Conservation (phyloP, 2,113 vertebrate genomes). For the Taxidea taxus region DNA sequence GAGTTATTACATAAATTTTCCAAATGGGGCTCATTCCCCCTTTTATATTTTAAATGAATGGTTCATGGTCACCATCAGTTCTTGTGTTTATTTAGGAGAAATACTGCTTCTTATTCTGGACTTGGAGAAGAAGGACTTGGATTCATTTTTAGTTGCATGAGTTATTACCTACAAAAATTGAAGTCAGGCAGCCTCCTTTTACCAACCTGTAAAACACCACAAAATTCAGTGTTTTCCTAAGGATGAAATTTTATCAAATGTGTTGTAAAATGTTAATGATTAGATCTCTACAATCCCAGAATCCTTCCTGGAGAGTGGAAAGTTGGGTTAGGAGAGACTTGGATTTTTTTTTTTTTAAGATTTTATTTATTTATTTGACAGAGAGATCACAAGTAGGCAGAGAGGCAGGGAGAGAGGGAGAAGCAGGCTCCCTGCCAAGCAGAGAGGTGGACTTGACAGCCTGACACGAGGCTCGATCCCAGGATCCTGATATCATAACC, state of each 20-base stretch:
- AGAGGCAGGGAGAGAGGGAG: too few relatives aligned
- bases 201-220: neutral
- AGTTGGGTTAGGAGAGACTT: neutral
- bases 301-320: neutral
- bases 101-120: neutral
- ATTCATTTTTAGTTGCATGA: neutral
- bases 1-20: neutral
- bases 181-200: neutral
- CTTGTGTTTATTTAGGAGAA: neutral
- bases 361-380: too few relatives aligned
- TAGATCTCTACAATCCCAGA: neutral
- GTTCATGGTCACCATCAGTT: neutral
- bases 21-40: neutral
- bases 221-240: neutral
- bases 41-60: conserved; percentile 30
- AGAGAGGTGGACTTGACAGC: too few relatives aligned
- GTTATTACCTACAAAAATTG: neutral
- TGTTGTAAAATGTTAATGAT: neutral
- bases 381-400: too few relatives aligned
- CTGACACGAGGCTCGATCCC: accelerated
- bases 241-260: neutral
- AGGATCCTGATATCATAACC: too few relatives aligned
- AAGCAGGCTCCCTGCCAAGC: too few relatives aligned
- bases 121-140: neutral
- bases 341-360: neutral